A percentile compares a stretch with the other conserved stretches of the same genome.
Conservation (phyloP, 2,113 vertebrate species). For the Grantiella picta region DNA sequence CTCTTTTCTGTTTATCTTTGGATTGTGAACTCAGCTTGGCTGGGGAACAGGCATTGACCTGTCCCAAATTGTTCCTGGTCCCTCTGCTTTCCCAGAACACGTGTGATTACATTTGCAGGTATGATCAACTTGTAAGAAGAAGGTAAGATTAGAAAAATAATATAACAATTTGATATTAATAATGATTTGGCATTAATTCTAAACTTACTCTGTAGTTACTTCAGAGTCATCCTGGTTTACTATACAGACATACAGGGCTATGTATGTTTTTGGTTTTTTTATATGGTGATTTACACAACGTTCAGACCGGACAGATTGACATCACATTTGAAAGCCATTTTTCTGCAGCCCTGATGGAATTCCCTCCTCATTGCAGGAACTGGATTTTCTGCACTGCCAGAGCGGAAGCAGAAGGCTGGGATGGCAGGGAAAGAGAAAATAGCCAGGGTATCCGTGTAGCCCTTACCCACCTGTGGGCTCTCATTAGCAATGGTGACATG, state of each 20-base stretch:
- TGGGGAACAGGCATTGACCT: background rate
- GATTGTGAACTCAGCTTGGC: background rate
- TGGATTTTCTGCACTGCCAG: background rate
- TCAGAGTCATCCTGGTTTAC: background rate
- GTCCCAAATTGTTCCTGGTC: background rate
- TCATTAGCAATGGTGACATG: fast-evolving
- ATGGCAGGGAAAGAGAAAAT: background rate
- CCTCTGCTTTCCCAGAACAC: background rate
- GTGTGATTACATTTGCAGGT: background rate
- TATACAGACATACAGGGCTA: background rate
- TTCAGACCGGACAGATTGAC: background rate
- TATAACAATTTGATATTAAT: background rate
- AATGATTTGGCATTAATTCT: background rate
- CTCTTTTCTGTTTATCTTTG: background rate
- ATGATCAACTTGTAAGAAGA: background rate
- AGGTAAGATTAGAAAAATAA: background rate
- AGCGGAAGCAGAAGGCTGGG: background rate
- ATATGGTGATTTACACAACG: background rate
- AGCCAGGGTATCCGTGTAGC: fast-evolving
- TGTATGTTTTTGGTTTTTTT: too few relatives aligned
- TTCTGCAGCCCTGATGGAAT: background rate
- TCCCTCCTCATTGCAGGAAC: background rate
- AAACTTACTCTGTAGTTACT: background rate
- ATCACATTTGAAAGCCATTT: background rate
- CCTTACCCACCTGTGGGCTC: background rate